Conservation (phyloP, 1,140 invertebrate species). For the Apocrypta bakeri region DNA sequence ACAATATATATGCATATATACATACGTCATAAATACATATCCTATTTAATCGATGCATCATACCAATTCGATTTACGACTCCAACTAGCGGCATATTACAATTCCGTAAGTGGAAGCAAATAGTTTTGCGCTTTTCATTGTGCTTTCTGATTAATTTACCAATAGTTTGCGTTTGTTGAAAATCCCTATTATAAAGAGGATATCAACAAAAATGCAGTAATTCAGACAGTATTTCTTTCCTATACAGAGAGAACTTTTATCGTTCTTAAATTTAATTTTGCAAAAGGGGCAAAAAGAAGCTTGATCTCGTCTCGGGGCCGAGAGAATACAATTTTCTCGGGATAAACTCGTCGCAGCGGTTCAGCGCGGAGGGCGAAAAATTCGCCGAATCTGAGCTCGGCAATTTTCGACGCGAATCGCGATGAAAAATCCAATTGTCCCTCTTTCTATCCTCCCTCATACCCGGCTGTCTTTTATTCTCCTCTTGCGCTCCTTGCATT, state of each 20-base stretch:
- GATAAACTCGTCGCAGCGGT: constrained; percentile 44
- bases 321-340: constrained; percentile 48
- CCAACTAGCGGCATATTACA: background rate
- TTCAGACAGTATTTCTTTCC: too few species aligned
- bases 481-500: constrained; percentile 3
- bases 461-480: constrained; percentile 31
- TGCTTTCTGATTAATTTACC: background rate
- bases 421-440: constrained; percentile 53
- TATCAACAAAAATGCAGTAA: background rate
- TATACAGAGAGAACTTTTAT: constrained; percentile 13
- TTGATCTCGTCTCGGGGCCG: constrained; percentile 40
- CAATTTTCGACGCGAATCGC: constrained; percentile 47
- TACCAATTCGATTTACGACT: constrained; percentile 19
- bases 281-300: constrained; percentile 32
- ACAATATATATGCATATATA: background rate
- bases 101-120: background rate
- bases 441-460: background rate
- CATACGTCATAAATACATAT: too few species aligned
- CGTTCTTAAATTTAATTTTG: constrained; percentile 45
- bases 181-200: background rate
- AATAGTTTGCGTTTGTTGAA: background rate
- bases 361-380: constrained; percentile 26
- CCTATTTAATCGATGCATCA: constrained; percentile 8
- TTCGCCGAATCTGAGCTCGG: constrained; percentile 43
- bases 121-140: background rate